Evolutionary conservation across 2,113 vertebrate species (phyloP), one percentile per base, ranked within the genome.

Genomic region (Halichoeres trimaculatus): DNA sequence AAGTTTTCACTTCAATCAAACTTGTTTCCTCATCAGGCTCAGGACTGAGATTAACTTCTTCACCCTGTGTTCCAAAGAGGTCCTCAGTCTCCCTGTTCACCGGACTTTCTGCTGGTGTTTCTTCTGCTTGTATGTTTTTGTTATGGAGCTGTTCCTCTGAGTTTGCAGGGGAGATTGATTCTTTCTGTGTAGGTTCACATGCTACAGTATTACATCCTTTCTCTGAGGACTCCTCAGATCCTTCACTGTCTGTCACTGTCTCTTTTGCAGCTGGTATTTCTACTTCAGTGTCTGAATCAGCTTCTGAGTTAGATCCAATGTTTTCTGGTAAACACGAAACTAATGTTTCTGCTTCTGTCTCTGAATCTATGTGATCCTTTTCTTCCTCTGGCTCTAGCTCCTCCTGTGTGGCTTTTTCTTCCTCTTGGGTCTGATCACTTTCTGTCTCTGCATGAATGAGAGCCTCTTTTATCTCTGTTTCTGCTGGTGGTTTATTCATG

Each of bases 401-500:
- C 1, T 62, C 54, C 48, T 60, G 40, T 10, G 10, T 22, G 1
- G 43, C 47, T 59, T 14, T 34, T 23, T 65, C 34, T 41, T 69
- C 63, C 41, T 68, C 52, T 26, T 48, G 56, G 7, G 17, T 67
- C 36, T 45, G 23, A 5, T 51, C 26, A 17, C 17, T 74, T 43
- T 57, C 45, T 66, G 43, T 70, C 19, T 61, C 43, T 73, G 60
- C 74, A 59, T 70, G 81, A 35, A 10, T 38, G 63, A 69, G 51
- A 30, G 38, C 67, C 43, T 26, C 61, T 52, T 26, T 4, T 47
- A n/a, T 10, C 10, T 71, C 66, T 38, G 14, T 70, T 75, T 66
- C 54, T 41, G 43, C 8, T 53, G 67, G 63, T 84, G 67, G 63
- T 66, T 86, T 84, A 61, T 10, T 24, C 19, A 70, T 68, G 23